phyloP scores from a whole-genome alignment of 2,888 invertebrate genomes.

The Atrina japonica region DNA sequence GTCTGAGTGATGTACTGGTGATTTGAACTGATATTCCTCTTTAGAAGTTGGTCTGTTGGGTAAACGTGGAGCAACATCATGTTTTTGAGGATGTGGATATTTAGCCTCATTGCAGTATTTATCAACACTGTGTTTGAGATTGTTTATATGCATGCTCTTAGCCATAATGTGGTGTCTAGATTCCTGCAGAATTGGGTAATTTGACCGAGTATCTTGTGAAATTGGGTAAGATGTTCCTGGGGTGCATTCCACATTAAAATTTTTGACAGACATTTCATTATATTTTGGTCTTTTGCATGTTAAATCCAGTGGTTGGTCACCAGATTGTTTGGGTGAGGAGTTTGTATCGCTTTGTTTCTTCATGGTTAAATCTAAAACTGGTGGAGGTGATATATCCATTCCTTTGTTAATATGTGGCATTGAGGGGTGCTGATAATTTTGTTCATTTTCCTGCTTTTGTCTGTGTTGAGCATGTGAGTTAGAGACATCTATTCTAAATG shows the following conservation, averaged over 20 bases:
- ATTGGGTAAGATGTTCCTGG: not conserved
- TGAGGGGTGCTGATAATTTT: too few species aligned
- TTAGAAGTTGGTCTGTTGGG: constrained; percentile 5
- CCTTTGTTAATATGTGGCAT: too few species aligned
- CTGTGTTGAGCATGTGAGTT: too few species aligned
- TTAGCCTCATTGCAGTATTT: constrained; percentile 54
- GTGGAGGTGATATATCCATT: constrained; percentile 1
- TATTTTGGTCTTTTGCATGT: constrained; percentile 22
- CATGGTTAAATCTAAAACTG: constrained; percentile 30
- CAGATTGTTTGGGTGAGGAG: constrained; percentile 8
- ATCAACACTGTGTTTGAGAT: constrained; percentile 68
- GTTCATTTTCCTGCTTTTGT: too few species aligned
- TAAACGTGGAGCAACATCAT: not conserved
- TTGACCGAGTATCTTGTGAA: too few species aligned
- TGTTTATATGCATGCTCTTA: constrained; percentile 52
- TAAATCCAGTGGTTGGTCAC: constrained; percentile 31
- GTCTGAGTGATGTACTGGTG: too few species aligned
- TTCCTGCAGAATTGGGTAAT: not conserved
- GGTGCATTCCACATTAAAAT: constrained; percentile 25
- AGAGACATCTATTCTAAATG: too few species aligned
- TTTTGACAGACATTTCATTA: not conserved
- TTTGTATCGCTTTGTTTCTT: not conserved
- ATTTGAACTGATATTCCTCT: too few species aligned
- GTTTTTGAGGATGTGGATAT: constrained; percentile 1
- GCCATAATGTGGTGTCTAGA: constrained; percentile 19